A percentile compares a stretch with the other conserved stretches of the same genome.
Conservation (phyloP, 2,797 vertebrate genomes). For the Tachyglossus aculeatus region DNA sequence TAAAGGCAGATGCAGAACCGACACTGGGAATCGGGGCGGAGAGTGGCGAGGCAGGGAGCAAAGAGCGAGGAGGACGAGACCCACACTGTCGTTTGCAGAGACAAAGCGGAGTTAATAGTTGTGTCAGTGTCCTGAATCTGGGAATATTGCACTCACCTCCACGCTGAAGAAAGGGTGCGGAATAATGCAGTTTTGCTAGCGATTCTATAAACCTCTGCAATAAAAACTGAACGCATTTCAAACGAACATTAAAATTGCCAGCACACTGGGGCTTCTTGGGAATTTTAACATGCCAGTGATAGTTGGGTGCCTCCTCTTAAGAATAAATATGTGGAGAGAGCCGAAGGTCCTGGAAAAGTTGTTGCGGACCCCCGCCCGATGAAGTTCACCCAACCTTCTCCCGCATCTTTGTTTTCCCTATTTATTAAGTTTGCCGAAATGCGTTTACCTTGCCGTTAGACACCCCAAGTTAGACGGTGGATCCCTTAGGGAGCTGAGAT, state of each 20-base stretch:
- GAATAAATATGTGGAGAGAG: constrained; percentile 66
- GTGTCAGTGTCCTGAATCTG: constrained; percentile 68
- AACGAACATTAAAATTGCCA: constrained; percentile 68
- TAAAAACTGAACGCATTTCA: constrained; percentile 61
- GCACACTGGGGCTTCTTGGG: constrained; percentile 64
- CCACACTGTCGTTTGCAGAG: constrained; percentile 67
- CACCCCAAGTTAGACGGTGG: constrained; percentile 44
- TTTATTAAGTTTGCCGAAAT: constrained; percentile 51
- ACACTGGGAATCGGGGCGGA: constrained; percentile 45
- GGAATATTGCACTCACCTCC: constrained; percentile 62
- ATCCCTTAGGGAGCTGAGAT: constrained; percentile 22
- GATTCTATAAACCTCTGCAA: constrained; percentile 65
- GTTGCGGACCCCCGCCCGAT: constrained; percentile 22
- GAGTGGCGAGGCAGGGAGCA: constrained; percentile 3
- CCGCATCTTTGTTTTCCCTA: constrained; percentile 38
- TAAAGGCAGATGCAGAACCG: constrained; percentile 69
- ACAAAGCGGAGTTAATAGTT: constrained; percentile 75
- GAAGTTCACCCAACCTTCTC: constrained; percentile 35
- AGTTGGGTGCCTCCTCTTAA: constrained; percentile 58
- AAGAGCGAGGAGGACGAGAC: constrained; percentile 26
- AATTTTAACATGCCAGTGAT: constrained; percentile 67
- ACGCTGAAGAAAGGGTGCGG: constrained; percentile 62
- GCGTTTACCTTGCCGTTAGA: constrained; percentile 44
- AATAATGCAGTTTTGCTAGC: constrained; percentile 57
- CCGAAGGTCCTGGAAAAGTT: constrained; percentile 62